Conservation (phyloP, 30 jellyfish, hydroid and myxozoan species). For the Pelagia noctiluca region DNA sequence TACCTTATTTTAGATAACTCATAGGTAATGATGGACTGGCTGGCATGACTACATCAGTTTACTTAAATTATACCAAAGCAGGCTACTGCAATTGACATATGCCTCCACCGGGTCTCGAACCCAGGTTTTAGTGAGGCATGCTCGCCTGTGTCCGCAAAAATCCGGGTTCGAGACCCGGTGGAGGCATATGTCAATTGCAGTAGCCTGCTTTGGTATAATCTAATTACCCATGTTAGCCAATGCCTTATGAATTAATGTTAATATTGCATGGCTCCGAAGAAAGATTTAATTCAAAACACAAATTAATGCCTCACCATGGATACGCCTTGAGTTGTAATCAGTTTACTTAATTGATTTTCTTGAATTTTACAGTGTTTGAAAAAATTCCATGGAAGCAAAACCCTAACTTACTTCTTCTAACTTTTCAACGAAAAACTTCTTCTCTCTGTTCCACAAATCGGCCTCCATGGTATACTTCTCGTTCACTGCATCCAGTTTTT, state of each 20-base stretch:
- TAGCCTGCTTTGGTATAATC: too few relatives aligned
- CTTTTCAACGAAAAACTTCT: constrained; percentile 17
- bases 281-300: too few relatives aligned
- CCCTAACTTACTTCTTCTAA: constrained; percentile 46
- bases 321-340: background rate
- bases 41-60: background rate
- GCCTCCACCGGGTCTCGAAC: too few relatives aligned
- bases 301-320: too few relatives aligned
- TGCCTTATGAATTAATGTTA: too few relatives aligned
- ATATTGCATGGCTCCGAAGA: too few relatives aligned
- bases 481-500: constrained; percentile 36
- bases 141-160: too few relatives aligned
- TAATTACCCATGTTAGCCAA: too few relatives aligned
- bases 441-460: constrained; percentile 26
- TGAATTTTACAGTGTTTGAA: background rate
- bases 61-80: background rate
- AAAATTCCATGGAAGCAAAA: background rate
- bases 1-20: background rate
- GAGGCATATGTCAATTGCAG: too few relatives aligned
- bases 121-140: too few relatives aligned
- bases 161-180: too few relatives aligned
- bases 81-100: background rate
- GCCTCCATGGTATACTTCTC: constrained; percentile 47
- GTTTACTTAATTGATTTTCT: background rate
- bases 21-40: background rate